These are phyloP conservation scores for Rynchops niger DNA, from an alignment of 2,113 vertebrate species.

Conservation along the genomic window DNA sequence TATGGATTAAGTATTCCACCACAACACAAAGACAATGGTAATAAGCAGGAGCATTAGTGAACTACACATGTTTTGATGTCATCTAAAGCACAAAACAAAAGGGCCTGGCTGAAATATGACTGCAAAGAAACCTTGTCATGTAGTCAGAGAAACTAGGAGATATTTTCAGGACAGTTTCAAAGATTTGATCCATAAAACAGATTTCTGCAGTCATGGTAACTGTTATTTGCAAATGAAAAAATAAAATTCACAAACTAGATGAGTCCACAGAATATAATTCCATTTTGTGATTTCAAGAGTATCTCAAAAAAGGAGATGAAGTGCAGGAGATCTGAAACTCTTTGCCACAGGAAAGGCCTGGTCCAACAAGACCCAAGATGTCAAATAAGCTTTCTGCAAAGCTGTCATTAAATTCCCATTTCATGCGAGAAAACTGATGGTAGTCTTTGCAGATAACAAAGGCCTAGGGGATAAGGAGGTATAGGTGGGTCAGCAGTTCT, in stretches of 20 bases:
- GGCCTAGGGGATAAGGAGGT: background rate
- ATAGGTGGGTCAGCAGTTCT: background rate
- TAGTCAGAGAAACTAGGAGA: background rate
- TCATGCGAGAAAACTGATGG: background rate
- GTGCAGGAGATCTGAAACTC: background rate
- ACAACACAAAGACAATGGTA: constrained; percentile 18
- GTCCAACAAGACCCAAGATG: background rate
- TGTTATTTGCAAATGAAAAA: background rate
- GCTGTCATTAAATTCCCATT: background rate
- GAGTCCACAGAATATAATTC: background rate
- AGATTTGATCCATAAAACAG: background rate
- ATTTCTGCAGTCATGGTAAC: background rate
- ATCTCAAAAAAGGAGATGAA: background rate
- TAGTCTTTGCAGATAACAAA: background rate
- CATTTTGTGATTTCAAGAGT: background rate
- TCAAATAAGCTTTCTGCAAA: background rate
- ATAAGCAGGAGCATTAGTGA: background rate
- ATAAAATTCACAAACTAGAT: background rate
- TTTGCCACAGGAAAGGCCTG: background rate
- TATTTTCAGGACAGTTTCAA: background rate
- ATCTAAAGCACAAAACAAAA: background rate
- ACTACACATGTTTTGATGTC: background rate
- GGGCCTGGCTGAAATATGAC: background rate
- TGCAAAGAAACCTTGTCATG: background rate
- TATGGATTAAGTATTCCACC: constrained; percentile 41